A percentile compares a stretch with the other conserved stretches of the same genome.
phyloP scores from a whole-genome alignment of 2,888 invertebrate genomes.

The Erpobdella octoculata region DNA sequence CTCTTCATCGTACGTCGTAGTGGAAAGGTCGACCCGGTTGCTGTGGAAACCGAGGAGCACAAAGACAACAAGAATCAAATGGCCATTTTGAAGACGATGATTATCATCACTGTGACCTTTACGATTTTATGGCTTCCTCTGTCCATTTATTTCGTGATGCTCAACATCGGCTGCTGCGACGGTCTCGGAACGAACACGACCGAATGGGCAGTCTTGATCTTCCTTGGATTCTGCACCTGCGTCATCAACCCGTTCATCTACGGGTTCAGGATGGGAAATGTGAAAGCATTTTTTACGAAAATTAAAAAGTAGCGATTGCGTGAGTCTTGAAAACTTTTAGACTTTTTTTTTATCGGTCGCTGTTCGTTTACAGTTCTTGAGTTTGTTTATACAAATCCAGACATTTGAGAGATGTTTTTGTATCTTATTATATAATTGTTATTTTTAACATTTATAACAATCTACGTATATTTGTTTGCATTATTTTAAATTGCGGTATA shows the following conservation, averaged over 20 bases:
- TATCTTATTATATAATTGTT: too few species aligned
- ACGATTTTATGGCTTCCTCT: neutral
- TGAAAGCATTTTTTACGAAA: slow-evolving; percentile 1
- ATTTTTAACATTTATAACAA: too few species aligned
- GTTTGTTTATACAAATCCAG: too few species aligned
- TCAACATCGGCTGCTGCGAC: neutral
- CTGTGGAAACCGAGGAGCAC: neutral
- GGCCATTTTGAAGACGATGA: slow-evolving; percentile 13
- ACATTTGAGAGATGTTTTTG: too few species aligned
- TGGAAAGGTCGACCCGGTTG: neutral
- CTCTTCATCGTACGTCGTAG: neutral
- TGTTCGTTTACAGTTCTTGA: too few species aligned
- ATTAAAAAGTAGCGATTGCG: neutral
- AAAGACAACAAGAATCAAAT: slow-evolving; percentile 3
- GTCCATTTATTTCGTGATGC: neutral
- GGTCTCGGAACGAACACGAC: neutral
- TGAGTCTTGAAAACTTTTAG: too few species aligned
- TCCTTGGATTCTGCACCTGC: slow-evolving; percentile 18
- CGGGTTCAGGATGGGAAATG: slow-evolving; percentile 12
- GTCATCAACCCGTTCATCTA: slow-evolving; percentile 28
- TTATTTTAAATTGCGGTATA: too few species aligned
- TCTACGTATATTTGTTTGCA: too few species aligned
- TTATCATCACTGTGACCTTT: slow-evolving; percentile 4
- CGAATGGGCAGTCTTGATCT: slow-evolving; percentile 5
- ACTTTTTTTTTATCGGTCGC: too few species aligned